Base-by-base conservation (phyloP, 2,113 vertebrate genomes). In the Mastomys coucha region DNA sequence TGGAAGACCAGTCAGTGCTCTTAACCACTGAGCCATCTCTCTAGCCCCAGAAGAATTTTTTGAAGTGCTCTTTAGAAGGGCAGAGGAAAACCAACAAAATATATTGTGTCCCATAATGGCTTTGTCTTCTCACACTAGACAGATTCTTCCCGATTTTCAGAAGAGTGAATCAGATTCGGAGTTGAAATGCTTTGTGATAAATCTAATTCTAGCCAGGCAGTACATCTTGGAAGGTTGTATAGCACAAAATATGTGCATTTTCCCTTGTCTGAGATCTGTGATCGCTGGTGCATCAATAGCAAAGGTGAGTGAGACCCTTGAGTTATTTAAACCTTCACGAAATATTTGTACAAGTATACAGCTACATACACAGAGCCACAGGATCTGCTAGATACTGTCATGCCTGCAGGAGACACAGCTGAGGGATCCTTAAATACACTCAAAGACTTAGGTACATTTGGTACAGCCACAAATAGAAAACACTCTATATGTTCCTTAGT, bases 311-410 rank as follows among this genome's bases (percentile, higher is more conserved):
- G 7, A 56, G 42, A 33, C 1, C 22, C 63, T 65, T 16, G 4
- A 85, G n/a, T 16, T 14, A 16, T 70, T 81, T n/a, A 42, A 20
- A 12, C 20, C 33, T 51, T 1, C 60, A 26, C 5, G 20, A 67
- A 65, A 49, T 24, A 73, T 56, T 0, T 14, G 2, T 10, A 36
- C 31, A 17, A 26, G 4, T 53, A 22, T 10, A 16, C 39, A n/a
- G 1, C 70, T 45, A 6, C 5, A 45, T 7, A 26, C 13, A n/a
- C 24, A 7, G 1, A 20, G 17, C 22, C 1, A 0, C 19, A 2
- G 12, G 13, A 19, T 12, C 31, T 31, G 8, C 17, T 10, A 26
- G 45, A 56, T 0, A 10, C 42, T 17, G 4, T 63, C 42, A 56
- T 75, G 75, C 70, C 88, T 60, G 33, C 14, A 5, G 11, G 45